Evolutionary conservation across 2,888 invertebrate genomes (phyloP), one percentile per base, ranked within the genome.

Genomic region (Erebia palarica): DNA sequence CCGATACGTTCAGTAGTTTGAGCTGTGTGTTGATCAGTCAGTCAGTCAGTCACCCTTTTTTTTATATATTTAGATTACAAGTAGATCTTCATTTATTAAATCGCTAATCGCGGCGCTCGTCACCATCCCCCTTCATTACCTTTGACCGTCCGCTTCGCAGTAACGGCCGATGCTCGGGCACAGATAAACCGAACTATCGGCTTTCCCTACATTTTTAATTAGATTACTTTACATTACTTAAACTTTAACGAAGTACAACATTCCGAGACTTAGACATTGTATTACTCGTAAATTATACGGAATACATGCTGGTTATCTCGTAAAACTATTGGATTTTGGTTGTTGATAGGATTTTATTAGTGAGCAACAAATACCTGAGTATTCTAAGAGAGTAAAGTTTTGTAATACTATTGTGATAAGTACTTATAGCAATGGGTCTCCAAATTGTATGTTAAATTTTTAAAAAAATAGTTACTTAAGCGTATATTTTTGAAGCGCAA

Each of bases 181-280:
- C 55, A 82, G 90, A 89, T 89, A 87, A 81, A 80, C 75, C 76
- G 76, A 79, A 81, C 82, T 83, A 86, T 86, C 85, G 83, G 77
- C 81, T 82, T 81, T 82, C 80, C 78, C 80, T 76, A 84, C 84
- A 86, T 87, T 84, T 85, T 86, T 88, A 88, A 88, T 87, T 87
- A 86, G 87, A 86, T 87, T 84, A 82, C 77, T 75, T 88, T 84
- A 82, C 77, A 76, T 88, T 84, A 82, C 77, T 77, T 74, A 71
- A 68, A 70, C 71, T 74, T 68, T 75, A 75, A 77, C 73, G 76
- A 75, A 78, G 70, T 55, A 73, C 74, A 73, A 66, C 65, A 75
- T 76, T 74, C 74, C 75, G 65, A 74, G 72, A 74, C 61, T 68
- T 70, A 70, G 70, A 72, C 55, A 72, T 70, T 65, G 69, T 70